These are phyloP conservation scores for Corynorhinus townsendii DNA, from an alignment of 2,113 vertebrate species.

Conservation along the genomic window DNA sequence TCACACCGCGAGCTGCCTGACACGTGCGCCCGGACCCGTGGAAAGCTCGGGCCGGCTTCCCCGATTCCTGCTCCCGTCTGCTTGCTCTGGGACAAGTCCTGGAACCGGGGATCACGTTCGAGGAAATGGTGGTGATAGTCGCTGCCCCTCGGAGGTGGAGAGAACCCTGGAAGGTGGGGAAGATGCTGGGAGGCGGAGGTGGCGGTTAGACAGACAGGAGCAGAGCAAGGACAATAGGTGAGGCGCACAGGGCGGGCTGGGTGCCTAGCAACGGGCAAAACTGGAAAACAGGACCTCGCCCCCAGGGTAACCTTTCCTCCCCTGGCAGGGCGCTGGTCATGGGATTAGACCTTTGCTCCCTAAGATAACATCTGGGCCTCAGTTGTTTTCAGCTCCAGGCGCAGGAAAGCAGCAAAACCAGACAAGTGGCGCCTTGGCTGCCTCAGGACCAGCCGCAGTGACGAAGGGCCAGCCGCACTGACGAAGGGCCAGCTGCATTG, in stretches of 20 bases:
- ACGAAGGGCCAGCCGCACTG: no score
- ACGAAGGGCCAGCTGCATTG: no score
- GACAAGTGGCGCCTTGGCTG: not conserved
- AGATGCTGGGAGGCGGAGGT: not conserved
- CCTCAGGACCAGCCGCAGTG: no score
- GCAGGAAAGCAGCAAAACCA: not conserved
- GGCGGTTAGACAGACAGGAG: not conserved
- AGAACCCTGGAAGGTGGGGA: rapidly evolving
- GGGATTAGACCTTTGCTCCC: no score
- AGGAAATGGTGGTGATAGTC: not conserved
- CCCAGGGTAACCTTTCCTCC: no score
- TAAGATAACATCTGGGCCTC: not conserved
- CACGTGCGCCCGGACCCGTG: not conserved
- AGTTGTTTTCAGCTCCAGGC: no score
- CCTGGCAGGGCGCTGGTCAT: no score
- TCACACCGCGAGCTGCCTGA: not conserved
- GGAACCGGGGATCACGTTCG: not conserved
- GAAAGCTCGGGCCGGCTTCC: not conserved
- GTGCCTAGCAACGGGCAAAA: no score
- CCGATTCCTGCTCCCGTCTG: no score
- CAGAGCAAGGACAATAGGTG: not conserved
- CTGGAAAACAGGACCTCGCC: not conserved
- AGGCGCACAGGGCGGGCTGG: not conserved
- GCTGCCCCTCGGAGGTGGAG: not conserved
- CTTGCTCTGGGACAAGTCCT: not conserved